Evolutionary conservation across 2,888 invertebrate species (phyloP).

Genomic region (Pocota personata): DNA sequence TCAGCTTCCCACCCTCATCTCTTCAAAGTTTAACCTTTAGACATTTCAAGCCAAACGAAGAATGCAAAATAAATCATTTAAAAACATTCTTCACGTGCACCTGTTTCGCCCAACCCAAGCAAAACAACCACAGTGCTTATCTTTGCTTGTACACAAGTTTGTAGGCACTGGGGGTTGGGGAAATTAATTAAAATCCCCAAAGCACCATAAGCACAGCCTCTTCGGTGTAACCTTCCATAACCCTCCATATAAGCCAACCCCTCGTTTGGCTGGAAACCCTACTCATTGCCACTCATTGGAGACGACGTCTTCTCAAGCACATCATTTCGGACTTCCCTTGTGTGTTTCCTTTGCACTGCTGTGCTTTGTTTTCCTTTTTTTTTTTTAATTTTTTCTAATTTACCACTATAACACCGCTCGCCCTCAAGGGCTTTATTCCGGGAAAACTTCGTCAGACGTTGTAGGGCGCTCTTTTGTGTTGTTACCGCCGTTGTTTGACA

Average conservation of each 20-base stretch:
- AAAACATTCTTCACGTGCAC: conserved; percentile 66
- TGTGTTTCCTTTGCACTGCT: conserved; percentile 17
- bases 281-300: conserved; percentile 69
- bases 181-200: conserved; percentile 73
- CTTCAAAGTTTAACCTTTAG: conserved; percentile 25
- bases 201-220: conserved; percentile 69
- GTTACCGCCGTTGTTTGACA: conserved; percentile 63
- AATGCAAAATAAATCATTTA: conserved; percentile 67
- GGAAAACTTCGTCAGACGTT: conserved; percentile 46
- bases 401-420: conserved; percentile 41
- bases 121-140: conserved; percentile 60
- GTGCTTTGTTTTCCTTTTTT: conserved; percentile 29
- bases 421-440: conserved; percentile 35
- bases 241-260: conserved; percentile 18
- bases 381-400: conserved; percentile 62
- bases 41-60: conserved; percentile 56
- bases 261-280: conserved; percentile 38
- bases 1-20: background rate
- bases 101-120: conserved; percentile 39
- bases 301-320: conserved; percentile 65
- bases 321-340: conserved; percentile 68
- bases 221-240: conserved; percentile 36
- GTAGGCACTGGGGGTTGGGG: conserved; percentile 25
- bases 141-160: conserved; percentile 62
- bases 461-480: conserved; percentile 49